Percentiles rank a stretch among this genome's conserved stretches.
Evolutionary conservation across 1,140 invertebrate genomes (phyloP).

Genomic region (Hestina assimilis): DNA sequence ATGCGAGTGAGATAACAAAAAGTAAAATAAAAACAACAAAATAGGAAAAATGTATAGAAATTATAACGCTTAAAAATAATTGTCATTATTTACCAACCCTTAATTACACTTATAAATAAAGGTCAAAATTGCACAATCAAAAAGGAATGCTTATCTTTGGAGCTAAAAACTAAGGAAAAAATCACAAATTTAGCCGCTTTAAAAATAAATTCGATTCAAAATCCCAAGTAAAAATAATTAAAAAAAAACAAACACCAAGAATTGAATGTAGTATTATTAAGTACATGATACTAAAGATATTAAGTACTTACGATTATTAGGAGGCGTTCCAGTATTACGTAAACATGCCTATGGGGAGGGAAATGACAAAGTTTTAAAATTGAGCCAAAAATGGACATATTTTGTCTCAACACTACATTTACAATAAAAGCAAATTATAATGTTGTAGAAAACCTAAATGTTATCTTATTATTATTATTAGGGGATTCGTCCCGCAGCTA

Average conservation of each 20-base stretch:
- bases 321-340: no score
- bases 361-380: no score
- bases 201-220: conserved; percentile 59
- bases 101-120: conserved; percentile 49
- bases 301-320: no score
- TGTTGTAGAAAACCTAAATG: no score
- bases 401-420: no score
- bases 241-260: conserved; percentile 34
- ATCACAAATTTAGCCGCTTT: conserved; percentile 58
- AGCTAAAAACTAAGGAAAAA: conserved; percentile 59
- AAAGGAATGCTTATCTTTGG: conserved; percentile 67
- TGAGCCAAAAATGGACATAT: no score
- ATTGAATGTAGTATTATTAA: conserved; percentile 26
- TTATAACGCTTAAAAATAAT: conserved; percentile 45
- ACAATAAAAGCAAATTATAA: no score
- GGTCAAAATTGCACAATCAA: conserved; percentile 67
- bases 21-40: conserved; percentile 41
- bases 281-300: conserved; percentile 15
- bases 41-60: conserved; percentile 28
- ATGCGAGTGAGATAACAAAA: conserved; percentile 46
- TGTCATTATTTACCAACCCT: conserved; percentile 26
- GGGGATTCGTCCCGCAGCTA: conserved; percentile 4
- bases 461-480: no score
- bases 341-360: no score
- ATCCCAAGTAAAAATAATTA: conserved; percentile 24